Percentiles rank a stretch among this genome's conserved stretches.
Conservation (phyloP, 92 coral and sea anemone genomes). For the Isaurus tuberculatus region DNA sequence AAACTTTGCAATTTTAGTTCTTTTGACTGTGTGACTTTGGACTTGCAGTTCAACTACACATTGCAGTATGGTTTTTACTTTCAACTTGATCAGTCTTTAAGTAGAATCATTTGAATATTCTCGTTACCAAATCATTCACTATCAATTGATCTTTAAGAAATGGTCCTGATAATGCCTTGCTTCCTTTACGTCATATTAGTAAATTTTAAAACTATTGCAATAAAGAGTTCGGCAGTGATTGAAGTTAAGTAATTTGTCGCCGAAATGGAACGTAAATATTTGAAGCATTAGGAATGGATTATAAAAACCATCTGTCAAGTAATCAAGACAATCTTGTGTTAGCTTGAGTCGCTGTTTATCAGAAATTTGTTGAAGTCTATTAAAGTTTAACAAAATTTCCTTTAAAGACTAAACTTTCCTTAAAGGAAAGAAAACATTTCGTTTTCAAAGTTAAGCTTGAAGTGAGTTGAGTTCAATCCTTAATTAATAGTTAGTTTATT, state of each 20-base stretch:
- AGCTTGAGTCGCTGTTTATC: too few species aligned
- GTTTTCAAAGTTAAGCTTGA: neutral
- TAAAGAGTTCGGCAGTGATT: neutral
- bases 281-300: neutral
- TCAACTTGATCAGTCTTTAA: neutral
- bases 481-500: neutral
- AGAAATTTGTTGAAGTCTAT: too few species aligned
- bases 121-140: neutral
- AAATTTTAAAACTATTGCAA: neutral
- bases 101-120: neutral
- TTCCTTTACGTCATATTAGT: neutral
- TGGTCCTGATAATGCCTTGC: neutral
- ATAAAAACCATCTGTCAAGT: neutral
- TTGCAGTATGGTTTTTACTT: neutral
- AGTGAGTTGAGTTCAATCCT: neutral
- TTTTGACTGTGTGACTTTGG: neutral
- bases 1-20: neutral
- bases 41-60: neutral
- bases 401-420: neutral
- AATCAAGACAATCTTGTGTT: neutral
- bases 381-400: too few species aligned
- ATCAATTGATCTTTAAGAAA: neutral
- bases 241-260: neutral
- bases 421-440: neutral
- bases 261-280: slow-evolving; percentile 1